Percentiles rank a stretch among this genome's conserved stretches.
Evolutionary conservation across 1,140 invertebrate genomes (phyloP).

Genomic region (Caenorhabditis briggsae): DNA sequence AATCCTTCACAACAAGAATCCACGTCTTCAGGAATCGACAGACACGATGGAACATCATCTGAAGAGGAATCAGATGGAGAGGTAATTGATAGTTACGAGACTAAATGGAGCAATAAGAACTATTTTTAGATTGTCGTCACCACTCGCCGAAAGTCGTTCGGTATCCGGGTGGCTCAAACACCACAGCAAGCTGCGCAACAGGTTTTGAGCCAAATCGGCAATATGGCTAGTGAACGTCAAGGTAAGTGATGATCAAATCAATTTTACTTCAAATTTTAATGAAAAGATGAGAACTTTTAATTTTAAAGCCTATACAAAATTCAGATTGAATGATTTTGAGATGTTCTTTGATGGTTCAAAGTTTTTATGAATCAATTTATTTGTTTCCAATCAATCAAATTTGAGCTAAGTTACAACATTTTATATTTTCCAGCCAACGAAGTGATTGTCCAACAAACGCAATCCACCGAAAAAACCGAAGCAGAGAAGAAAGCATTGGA

Average conservation of each 20-base stretch:
- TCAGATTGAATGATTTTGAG: too few relatives aligned
- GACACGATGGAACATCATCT: conserved; percentile 56
- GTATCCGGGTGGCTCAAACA: conserved; percentile 32
- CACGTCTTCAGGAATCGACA: conserved; percentile 35
- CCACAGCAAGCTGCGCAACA: conserved; percentile 49
- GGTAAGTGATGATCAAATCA: background rate
- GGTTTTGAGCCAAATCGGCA: conserved; percentile 56
- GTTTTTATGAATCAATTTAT: background rate
- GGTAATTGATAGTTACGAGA: background rate
- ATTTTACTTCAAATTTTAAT: too few relatives aligned
- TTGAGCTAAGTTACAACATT: too few relatives aligned
- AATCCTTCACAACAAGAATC: background rate
- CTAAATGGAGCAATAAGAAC: background rate
- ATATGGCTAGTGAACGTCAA: conserved; percentile 52
- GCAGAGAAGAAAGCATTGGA: conserved; percentile 62
- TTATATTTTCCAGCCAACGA: conserved; percentile 55
- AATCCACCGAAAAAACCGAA: conserved; percentile 48
- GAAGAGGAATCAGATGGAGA: conserved; percentile 61
- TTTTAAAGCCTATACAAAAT: too few relatives aligned
- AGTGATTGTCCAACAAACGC: conserved; percentile 37
- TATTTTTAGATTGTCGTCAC: conserved; percentile 36
- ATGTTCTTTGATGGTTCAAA: background rate
- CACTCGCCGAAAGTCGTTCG: conserved; percentile 18
- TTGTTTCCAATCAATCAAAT: background rate
- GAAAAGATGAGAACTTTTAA: too few relatives aligned